Base-by-base conservation (phyloP, 2,888 invertebrate species). In the Athetis lepigone region DNA sequence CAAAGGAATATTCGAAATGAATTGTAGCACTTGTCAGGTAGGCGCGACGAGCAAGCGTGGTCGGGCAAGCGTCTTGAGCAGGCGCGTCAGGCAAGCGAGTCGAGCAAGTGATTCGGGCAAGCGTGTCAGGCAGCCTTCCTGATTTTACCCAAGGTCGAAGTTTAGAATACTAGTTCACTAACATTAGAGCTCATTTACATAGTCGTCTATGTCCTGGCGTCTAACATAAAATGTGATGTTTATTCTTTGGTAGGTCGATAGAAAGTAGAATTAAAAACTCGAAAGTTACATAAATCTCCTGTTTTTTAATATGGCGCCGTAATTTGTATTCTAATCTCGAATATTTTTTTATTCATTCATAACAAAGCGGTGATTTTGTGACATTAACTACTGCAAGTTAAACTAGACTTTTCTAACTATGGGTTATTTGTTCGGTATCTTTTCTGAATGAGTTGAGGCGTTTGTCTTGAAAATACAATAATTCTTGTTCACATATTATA, bases 121-220 rank as follows among this genome's bases (percentile, higher is more conserved):
- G 42, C 43, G 37, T 47, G 27, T 33, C 49, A 19, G 43, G 19
- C 51, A 36, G 7, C 18, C 45, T 25, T 39, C 27, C 49, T 49
- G 72, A 39, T 39, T 40, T 29, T 16, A 0, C 11, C 8, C 66
- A 74, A 74, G 70, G 68, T 37, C 59, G 59, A 9, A 2, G 3
- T 18, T 36, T 54, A 50, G 11, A 2, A 5, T 23, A 50, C 72
- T 6, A 51, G 65, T 29, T 56, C 72, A 51, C 39, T 37, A 42
- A 67, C 21, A 50, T 51, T 37, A 18, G 43, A 2, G 1, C 23
- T 49, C 8, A 68, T 68, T 71, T 64, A 50, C 72, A 71, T 64
- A 68, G 64, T 43, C 42, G 63, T 27, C 37, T 11, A n/a, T 45
- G 27, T 39, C 18, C 25, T 61, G 45, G 43, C 25, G 36, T 29